Evolutionary conservation across 2,888 invertebrate genomes (phyloP).

Genomic region (Cenopis cana): DNA sequence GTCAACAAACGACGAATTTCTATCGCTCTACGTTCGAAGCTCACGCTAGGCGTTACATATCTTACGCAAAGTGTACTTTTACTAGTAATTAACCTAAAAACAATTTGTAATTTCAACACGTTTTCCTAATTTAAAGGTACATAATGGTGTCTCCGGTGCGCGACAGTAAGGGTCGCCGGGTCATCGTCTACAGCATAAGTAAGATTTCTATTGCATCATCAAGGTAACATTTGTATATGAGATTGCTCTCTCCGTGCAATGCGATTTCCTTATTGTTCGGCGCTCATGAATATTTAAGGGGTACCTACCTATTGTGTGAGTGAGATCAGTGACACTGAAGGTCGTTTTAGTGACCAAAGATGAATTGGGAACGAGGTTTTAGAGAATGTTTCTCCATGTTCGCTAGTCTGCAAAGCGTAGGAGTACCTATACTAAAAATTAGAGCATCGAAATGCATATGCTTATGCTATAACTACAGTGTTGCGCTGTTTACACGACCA

Average conservation of each 20-base stretch:
- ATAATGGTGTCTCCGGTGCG: conserved; percentile 90
- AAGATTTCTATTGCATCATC: conserved; percentile 58
- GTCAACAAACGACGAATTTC: conserved; percentile 22
- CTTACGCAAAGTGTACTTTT: conserved; percentile 23
- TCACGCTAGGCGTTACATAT: conserved; percentile 15
- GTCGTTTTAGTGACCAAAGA: conserved; percentile 14
- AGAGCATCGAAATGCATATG: not conserved
- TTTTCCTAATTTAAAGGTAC: conserved; percentile 83
- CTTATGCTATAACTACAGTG: too few species aligned
- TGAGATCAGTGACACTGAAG: conserved; percentile 24
- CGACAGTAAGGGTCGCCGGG: conserved; percentile 89
- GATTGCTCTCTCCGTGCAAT: conserved; percentile 39
- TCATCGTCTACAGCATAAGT: conserved; percentile 88
- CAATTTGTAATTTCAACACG: conserved; percentile 55
- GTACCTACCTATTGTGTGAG: conserved; percentile 27
- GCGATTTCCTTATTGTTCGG: conserved; percentile 38
- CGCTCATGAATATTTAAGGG: conserved; percentile 40
- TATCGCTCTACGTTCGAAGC: not conserved
- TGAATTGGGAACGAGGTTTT: conserved; percentile 23
- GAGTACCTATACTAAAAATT: not conserved
- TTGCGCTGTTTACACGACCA: too few species aligned
- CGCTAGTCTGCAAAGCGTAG: not conserved
- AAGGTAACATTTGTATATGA: conserved; percentile 41
- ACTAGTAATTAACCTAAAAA: conserved; percentile 43
- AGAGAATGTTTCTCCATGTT: conserved; percentile 9